phyloP scores from a whole-genome alignment of 2,797 vertebrate genomes.

The Sitta carolinensis region DNA sequence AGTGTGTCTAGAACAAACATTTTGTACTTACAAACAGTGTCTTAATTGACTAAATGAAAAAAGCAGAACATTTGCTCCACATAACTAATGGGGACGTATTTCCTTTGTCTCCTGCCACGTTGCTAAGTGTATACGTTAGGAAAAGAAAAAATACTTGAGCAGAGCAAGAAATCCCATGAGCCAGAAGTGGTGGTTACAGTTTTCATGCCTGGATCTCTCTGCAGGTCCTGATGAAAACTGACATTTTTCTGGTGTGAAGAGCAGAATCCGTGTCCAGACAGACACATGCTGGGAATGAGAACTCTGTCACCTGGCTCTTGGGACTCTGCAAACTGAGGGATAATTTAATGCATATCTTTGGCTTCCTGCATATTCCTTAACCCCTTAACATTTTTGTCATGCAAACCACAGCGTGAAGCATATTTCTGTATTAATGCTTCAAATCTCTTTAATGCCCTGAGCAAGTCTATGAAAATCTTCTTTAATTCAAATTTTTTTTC shows the following conservation, averaged over 20 bases:
- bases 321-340: background rate
- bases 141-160: background rate
- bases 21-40: background rate
- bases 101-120: background rate
- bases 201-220: background rate
- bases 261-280: background rate
- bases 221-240: background rate
- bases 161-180: background rate
- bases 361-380: background rate
- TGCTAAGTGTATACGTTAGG: background rate
- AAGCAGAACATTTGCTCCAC: constrained; percentile 4
- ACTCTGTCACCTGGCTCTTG: background rate
- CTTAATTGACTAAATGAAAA: constrained; percentile 43
- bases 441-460: background rate
- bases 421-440: background rate
- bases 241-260: background rate
- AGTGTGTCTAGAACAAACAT: constrained; percentile 53
- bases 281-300: background rate
- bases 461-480: background rate
- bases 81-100: background rate
- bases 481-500: background rate
- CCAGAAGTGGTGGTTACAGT: background rate
- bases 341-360: background rate
- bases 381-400: background rate
- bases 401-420: background rate